Evolutionary conservation across 2,888 invertebrate genomes (phyloP), one percentile per base, ranked within the genome.

Genomic region (Tinea trinotella): DNA sequence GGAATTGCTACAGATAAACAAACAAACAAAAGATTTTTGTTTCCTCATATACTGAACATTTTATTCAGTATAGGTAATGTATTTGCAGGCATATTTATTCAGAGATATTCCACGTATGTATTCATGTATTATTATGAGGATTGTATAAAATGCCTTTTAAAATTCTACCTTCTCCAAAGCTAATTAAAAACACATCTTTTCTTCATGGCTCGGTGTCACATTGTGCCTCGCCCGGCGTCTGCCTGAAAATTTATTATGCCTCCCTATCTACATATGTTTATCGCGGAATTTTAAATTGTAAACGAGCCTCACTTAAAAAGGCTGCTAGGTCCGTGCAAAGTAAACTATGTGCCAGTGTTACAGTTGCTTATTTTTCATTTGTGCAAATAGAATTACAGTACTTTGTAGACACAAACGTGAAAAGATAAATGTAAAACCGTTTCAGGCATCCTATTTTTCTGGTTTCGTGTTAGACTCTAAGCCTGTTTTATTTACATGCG

Each of bases 231-330:
- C 34, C 17, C 40, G 53, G 13, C 20, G 66, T 64, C 65, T 64
- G 57, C 64, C 66, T 62, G 62, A 64, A 68, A 73, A 80, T 80
- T 76, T 78, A 80, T 79, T 78, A 73, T 67, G 63, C 69, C 68
- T 59, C 64, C 63, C 66, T 75, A 79, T 80, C 76, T 80, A 74
- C 78, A 77, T 77, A 75, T 78, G 77, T 80, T 78, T 80, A 80
- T 80, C 74, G 69, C 64, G 63, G 70, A 73, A 76, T 78, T 80
- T 81, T 76, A 81, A 80, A 80, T 80, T 80, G 78, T 78, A 78
- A 80, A 78, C 77, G 74, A 74, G 74, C 70, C 67, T 65, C 60
- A 68, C 68, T 73, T 69, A 67, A 67, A 70, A 70, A 66, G 69
- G 67, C 69, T 63, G 65, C 64, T 49, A 64, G 65, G 68, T 64